Evolutionary conservation across 2,113 vertebrate genomes (phyloP), one percentile per base, ranked within the genome.

Genomic region (Rynchops niger): DNA sequence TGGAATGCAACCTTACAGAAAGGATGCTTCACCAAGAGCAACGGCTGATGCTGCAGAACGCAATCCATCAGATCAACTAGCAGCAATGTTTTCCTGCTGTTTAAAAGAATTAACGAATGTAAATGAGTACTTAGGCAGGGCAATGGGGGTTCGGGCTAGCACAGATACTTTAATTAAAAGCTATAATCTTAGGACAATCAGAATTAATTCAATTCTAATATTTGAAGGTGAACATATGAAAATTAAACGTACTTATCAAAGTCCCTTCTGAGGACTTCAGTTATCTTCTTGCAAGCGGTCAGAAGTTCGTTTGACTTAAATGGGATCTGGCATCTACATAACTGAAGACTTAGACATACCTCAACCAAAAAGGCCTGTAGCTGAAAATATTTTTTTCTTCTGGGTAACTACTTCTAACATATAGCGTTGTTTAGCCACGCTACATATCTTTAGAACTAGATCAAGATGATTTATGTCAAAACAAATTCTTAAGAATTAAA

Each of bases 351-450:
- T 34, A 89, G 50, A 63, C 38, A 62, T 8, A 50, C 15, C 49
- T 88, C 52, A 80, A 8, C 12, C 58, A 77, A 16, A 69, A 58
- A 53, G 19, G 36, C 2, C 43, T 45, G 53, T 1, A 81, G 42
- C 14, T 53, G 67, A 45, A 69, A 71, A 58, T 6, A 22, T 5
- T 27, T 93, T 76, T 76, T 78, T 40, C 58, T 86, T 69, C 58
- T 34, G 23, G 11, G 17, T 27, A 86, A 53, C 30, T 72, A 15
- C 30, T 69, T 40, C 59, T 77, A 80, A 42, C 11, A 42, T 0
- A 43, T 3, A 40, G 34, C 4, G 9, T 6, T 82, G 34, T 49
- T 65, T 9, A 94, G 58, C 15, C 12, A 65, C 0, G 1, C 4
- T 55, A 40, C 12, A 0, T 6, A 14, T 23, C 49, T 49, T 20